Base-by-base conservation (phyloP, 2,888 invertebrate genomes). In the Anodontia alba region DNA sequence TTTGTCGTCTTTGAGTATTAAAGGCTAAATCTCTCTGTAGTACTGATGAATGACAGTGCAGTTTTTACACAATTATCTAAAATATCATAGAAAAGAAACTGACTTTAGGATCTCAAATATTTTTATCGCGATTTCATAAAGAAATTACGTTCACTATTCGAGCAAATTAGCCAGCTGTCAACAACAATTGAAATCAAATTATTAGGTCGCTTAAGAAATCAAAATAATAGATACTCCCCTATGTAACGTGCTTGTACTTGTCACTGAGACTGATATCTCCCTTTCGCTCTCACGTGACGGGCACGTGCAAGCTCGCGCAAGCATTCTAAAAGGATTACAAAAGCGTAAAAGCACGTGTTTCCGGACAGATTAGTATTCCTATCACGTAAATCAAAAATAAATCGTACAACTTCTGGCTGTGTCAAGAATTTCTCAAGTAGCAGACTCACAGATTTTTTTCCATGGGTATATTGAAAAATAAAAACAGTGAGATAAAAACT, bases 281-380 rank as follows among this genome's bases (percentile, higher is more conserved):
- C 33, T 62, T 62, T 62, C 31, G 5, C 1, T 12, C 17, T 73
- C 84, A 80, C 84, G 81, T 80, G 81, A 57, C 54, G 29, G 49
- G 43, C 84, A 75, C 71, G 66, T 38, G 78, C 57, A 42, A 23
- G 62, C 33, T 62, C 62, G 62, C 62, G 62, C 62, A 62, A 33
- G 62, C 33, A 62, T 62, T 62, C 20, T 62, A 62, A 62, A 62
- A 33, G 33, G 31, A 62, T 62, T 62, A 62, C 5, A 23, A 8
- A 62, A 31, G 33, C 62, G 33, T 62, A 62, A 62, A 33, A 62
- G 62, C 62, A 62, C 62, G 62, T 62, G 62, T 33, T 62, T 62
- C 33, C 62, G 33, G 62, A 17, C 12, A 62, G 29, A 62, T 62
- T 62, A 62, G 29, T 62, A 62, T 62, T 62, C 62, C 8, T 20